Base-by-base conservation (phyloP, 2,888 invertebrate genomes). In the Ellobium chinense region DNA sequence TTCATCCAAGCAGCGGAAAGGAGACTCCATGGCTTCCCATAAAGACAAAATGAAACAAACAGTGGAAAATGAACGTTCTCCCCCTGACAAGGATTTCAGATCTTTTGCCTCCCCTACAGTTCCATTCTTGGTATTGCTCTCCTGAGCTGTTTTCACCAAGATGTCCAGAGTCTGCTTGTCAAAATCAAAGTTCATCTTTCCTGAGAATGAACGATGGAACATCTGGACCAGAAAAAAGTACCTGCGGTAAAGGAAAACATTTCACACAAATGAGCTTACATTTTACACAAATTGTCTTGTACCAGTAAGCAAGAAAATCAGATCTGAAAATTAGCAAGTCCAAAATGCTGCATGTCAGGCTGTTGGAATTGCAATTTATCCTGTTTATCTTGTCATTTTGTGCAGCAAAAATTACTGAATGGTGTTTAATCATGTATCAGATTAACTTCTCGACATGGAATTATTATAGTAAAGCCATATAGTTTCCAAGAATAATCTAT, bases 1-100 rank as follows among this genome's bases (percentile, higher is more conserved):
- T 94, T 99, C 99, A 93, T 99, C 99, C 87, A 99, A 87, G 94
- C 93, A 98, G 96, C 94, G 96, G 96, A 99, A 98, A 0, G 99
- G 99, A 89, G 97, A 95, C 90, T 96, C 96, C 90, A 97, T 96
- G 85, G 96, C 96, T 82, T 97, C 96, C 99, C 99, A 99, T 46
- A 99, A 94, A 39, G 98, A 95, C 93, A 98, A 95, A 85, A 99
- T 95, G 92, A 99, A 97, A 54, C 97, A 97, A 14, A 98, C 96
- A 0, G 98, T 99, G n/a, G 97, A 96, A 94, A 96, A 99, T 81
- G 98, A 98, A 79, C 98, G 95, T 94, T 99, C 99, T 5, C 99
- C 99, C 58, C 99, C 99, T 0, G 98, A 98, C 85, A 99, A 94
- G 84, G 96, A 91, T 80, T 89, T 89, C 85, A 93, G 87, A 82